Base-by-base conservation (phyloP, 2,113 vertebrate species). In the Prolemur simus region DNA sequence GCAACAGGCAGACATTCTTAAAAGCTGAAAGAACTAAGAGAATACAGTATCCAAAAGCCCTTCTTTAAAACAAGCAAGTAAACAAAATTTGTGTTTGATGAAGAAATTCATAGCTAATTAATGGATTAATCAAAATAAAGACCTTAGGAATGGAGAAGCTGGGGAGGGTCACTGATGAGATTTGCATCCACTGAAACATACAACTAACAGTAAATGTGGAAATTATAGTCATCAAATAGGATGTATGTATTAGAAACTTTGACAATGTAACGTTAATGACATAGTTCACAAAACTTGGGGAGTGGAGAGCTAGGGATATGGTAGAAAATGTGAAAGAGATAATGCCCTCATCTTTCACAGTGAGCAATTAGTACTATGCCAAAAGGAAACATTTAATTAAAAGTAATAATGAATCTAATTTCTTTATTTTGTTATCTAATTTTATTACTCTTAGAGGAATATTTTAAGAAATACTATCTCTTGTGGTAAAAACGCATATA, bases 301-400 rank as follows among this genome's bases (percentile, higher is more conserved):
- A 11, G 5, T 60, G 18, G 17, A 5, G 1, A 84, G 5, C 29
- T 42, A 74, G 63, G 54, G 32, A 74, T 6, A 47, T 18, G 18
- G 29, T 10, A 68, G 47, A 82, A 87, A 49, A 14, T 92, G 7
- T 68, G n/a, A 42, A 8, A 47, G 7, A 68, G 52, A 47, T 82
- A 64, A 81, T 90, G 69, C 0, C 4, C 17, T 71, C 52, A 71
- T 73, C 45, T 77, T 93, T 96, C 20, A 85, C 80, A 95, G 8
- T 18, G 56, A 95, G 29, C n/a, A 87, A 64, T 83, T 87, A 84
- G 60, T 77, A 77, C 25, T 34, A 7, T 52, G 56, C n/a, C 49
- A 49, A 76, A 77, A 83, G 10, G 63, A 95, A 87, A 56, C 29
- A 27, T 91, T 94, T 74, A 80, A 73, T 83, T 93, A 58, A 93